These are phyloP conservation scores for Lycaena phlaeas DNA, from an alignment of 2,888 invertebrate species.

Conservation along the genomic window DNA sequence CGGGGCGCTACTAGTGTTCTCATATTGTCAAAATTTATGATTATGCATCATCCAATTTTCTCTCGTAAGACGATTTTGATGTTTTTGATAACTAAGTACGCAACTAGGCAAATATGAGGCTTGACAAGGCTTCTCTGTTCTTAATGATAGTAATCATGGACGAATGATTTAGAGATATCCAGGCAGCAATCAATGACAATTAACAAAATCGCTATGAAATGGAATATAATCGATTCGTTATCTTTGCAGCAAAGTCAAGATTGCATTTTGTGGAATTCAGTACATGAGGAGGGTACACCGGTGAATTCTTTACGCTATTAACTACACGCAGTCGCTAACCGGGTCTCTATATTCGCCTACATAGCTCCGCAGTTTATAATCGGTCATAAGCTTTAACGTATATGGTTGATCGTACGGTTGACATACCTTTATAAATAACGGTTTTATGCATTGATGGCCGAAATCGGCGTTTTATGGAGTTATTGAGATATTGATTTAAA, in stretches of 20 bases:
- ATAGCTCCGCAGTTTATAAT: background rate
- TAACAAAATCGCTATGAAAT: background rate
- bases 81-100: too few species aligned
- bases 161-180: too few species aligned
- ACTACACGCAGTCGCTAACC: background rate
- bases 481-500: background rate
- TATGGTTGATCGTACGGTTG: background rate
- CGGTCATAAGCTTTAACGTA: background rate
- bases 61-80: too few species aligned
- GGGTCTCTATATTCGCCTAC: background rate
- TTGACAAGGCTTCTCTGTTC: too few species aligned
- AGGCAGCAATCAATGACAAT: too few species aligned
- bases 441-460: background rate
- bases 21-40: too few species aligned
- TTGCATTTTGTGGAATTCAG: slow-evolving; percentile 1
- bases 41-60: too few species aligned
- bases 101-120: too few species aligned
- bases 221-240: background rate
- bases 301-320: background rate
- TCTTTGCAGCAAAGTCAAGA: background rate
- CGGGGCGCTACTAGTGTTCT: too few species aligned
- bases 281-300: background rate
- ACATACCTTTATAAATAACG: background rate
- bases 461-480: background rate
- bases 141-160: too few species aligned